Conservation (phyloP, 2,113 vertebrate genomes). For the Strigops habroptila region DNA sequence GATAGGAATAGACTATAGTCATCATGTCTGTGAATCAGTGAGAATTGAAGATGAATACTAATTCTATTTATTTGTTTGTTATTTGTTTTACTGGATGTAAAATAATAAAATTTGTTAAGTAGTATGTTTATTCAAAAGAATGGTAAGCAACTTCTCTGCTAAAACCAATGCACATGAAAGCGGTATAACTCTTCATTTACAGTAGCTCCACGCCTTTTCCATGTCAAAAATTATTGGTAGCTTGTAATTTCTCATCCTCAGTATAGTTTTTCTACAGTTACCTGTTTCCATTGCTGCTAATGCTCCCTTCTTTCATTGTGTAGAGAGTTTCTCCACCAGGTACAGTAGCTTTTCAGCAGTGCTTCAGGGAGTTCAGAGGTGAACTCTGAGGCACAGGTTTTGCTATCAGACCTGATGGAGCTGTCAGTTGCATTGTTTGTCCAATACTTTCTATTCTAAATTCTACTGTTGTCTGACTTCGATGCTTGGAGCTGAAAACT, state of each 20-base stretch:
- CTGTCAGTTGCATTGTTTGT: neutral
- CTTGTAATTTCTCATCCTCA: neutral
- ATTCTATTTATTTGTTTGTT: neutral
- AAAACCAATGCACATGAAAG: neutral
- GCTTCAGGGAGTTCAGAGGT: neutral
- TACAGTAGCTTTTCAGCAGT: neutral
- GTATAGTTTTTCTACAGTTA: neutral
- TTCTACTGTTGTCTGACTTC: neutral
- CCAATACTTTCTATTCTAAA: neutral
- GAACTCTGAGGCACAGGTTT: neutral
- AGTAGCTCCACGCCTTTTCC: neutral
- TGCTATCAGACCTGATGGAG: neutral
- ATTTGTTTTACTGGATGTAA: neutral
- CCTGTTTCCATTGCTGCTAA: neutral
- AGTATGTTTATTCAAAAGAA: neutral
- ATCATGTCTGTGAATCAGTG: neutral
- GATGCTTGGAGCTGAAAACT: neutral
- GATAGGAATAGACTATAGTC: neutral
- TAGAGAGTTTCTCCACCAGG: neutral
- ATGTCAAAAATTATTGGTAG: neutral
- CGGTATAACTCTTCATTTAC: neutral
- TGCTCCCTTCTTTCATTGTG: neutral
- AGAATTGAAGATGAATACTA: neutral
- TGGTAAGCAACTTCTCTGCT: neutral
- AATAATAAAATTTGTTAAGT: neutral